phyloP scores from a whole-genome alignment of 2,113 vertebrate species.

The Anas platyrhynchos region DNA sequence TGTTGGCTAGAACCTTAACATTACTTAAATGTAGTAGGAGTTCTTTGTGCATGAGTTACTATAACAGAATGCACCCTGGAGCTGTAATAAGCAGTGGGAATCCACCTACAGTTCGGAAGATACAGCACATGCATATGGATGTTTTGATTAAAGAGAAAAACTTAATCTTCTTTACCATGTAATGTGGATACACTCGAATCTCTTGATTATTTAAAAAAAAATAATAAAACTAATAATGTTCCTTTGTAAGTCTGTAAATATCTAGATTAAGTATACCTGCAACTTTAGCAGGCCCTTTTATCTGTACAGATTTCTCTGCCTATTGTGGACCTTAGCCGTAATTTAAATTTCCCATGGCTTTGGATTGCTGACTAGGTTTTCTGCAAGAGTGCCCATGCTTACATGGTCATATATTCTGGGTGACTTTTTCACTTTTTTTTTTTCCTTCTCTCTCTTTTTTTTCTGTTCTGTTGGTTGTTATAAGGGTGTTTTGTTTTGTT shows the following conservation, averaged over 20 bases:
- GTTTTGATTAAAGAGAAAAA: constrained; percentile 74
- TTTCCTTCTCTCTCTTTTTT: background rate
- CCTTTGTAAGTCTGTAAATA: constrained; percentile 82
- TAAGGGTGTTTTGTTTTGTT: background rate
- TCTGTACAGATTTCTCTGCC: constrained; percentile 67
- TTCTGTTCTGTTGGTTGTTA: constrained; percentile 74
- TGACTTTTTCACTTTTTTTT: constrained; percentile 73
- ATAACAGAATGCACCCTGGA: constrained; percentile 32
- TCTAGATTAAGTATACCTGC: constrained; percentile 82
- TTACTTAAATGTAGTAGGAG: constrained; percentile 11
- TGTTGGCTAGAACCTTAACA: background rate
- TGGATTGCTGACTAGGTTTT: constrained; percentile 91
- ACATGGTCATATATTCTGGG: constrained; percentile 81
- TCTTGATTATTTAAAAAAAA: constrained; percentile 82
- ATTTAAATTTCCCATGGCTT: constrained; percentile 91
- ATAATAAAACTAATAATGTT: constrained; percentile 90
- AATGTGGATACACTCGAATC: constrained; percentile 77
- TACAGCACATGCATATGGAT: constrained; percentile 69
- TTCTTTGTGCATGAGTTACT: constrained; percentile 33
- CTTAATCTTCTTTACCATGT: constrained; percentile 75
- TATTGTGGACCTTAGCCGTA: constrained; percentile 75
- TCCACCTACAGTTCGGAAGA: constrained; percentile 22
- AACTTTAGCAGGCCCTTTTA: constrained; percentile 79
- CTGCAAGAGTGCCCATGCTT: constrained; percentile 95
- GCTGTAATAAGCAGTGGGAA: constrained; percentile 47